A percentile compares a stretch with the other conserved stretches of the same genome.
phyloP scores from a whole-genome alignment of 2,888 invertebrate species.

The Drosophila histrio region DNA sequence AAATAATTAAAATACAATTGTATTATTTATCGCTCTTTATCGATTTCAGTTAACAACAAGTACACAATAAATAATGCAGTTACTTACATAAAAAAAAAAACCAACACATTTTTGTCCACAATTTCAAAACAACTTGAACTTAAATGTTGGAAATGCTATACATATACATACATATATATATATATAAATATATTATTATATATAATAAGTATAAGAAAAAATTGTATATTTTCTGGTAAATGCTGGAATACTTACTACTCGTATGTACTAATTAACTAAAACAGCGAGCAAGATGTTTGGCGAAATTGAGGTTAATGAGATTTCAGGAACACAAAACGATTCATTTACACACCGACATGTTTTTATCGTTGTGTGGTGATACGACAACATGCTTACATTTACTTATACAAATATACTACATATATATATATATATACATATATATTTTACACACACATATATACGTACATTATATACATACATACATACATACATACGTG shows the following conservation, averaged over 20 bases:
- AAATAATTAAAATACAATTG: slow-evolving; percentile 7
- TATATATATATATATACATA: slow-evolving; percentile 21
- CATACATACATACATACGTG: slow-evolving; percentile 52
- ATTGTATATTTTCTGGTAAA: slow-evolving; percentile 1
- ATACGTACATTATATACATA: slow-evolving; percentile 57
- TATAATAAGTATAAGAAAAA: neutral
- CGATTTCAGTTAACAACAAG: slow-evolving; percentile 21
- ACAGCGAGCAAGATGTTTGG: slow-evolving; percentile 5
- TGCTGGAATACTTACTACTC: slow-evolving; percentile 14
- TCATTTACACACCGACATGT: slow-evolving; percentile 37
- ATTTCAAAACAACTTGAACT: neutral
- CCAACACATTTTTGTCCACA: slow-evolving; percentile 6
- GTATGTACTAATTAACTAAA: slow-evolving; percentile 3
- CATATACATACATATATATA: neutral
- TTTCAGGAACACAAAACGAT: slow-evolving; percentile 37
- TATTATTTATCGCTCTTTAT: slow-evolving; percentile 28
- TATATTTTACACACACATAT: slow-evolving; percentile 46
- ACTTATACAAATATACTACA: slow-evolving; percentile 16
- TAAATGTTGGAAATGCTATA: slow-evolving; percentile 3
- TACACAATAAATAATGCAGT: slow-evolving; percentile 31
- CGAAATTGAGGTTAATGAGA: slow-evolving; percentile 18
- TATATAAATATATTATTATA: neutral
- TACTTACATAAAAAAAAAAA: slow-evolving; percentile 8
- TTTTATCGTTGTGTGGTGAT: slow-evolving; percentile 44
- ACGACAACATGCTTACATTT: slow-evolving; percentile 39